These are phyloP conservation scores for Podiceps cristatus DNA, from an alignment of 2,113 vertebrate species.

Conservation along the genomic window DNA sequence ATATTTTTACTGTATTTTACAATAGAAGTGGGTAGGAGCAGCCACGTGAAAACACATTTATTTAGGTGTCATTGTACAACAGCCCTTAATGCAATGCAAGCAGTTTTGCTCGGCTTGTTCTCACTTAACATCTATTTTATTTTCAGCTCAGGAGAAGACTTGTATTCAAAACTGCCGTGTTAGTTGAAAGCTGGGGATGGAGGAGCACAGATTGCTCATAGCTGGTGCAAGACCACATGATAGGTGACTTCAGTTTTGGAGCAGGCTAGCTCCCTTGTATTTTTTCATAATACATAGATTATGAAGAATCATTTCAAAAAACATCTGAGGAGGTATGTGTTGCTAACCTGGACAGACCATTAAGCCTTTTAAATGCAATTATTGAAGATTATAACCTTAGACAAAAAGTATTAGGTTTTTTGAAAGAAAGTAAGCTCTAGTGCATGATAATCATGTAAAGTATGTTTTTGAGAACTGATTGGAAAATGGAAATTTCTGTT, in stretches of 20 bases:
- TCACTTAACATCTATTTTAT: neutral
- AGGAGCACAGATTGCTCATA: conserved; percentile 35
- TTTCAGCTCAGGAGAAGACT: neutral
- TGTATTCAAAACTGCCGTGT: conserved; percentile 10
- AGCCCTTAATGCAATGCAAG: neutral
- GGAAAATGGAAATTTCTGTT: neutral
- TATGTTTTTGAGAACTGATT: neutral
- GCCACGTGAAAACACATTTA: neutral
- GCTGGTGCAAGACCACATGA: conserved; percentile 6
- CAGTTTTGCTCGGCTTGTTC: neutral
- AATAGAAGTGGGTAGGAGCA: neutral
- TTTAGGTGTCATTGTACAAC: neutral
- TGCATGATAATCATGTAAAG: neutral
- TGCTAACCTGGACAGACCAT: neutral
- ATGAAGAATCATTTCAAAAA: neutral
- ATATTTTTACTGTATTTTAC: neutral
- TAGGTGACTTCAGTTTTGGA: conserved; percentile 48
- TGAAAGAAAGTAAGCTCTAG: neutral
- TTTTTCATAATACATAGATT: neutral
- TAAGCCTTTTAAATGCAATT: neutral
- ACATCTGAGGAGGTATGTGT: neutral
- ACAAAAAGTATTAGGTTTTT: neutral
- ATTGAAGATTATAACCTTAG: neutral
- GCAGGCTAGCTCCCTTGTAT: neutral
- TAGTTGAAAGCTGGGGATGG: conserved; percentile 14